Evolutionary conservation across 2,113 vertebrate species (phyloP).

Genomic region (Barnardius zonarius): DNA sequence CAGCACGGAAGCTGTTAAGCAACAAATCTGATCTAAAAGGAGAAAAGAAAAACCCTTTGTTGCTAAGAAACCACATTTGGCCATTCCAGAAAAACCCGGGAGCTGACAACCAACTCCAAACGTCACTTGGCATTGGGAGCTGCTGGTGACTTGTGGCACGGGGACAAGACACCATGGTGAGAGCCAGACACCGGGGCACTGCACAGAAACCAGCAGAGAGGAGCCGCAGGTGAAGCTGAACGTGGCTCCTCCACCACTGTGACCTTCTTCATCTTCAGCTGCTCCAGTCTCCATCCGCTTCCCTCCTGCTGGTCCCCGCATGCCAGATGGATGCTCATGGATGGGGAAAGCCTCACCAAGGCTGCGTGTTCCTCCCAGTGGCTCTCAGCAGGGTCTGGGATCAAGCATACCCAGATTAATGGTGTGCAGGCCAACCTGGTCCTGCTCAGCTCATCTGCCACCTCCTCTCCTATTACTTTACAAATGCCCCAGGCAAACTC

Average conservation of each 20-base stretch:
- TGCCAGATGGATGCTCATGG: fast-evolving
- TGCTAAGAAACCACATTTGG: conserved; percentile 58
- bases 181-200: not conserved
- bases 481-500: fast-evolving
- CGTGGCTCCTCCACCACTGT: fast-evolving
- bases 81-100: conserved; percentile 16
- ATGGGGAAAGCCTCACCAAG: fast-evolving
- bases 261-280: not conserved
- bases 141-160: fast-evolving
- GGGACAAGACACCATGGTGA: not conserved
- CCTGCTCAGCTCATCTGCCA: not conserved
- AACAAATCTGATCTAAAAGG: not conserved
- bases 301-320: fast-evolving
- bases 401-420: not conserved
- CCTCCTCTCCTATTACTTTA: fast-evolving
- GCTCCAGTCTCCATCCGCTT: not conserved
- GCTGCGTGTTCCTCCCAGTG: not conserved
- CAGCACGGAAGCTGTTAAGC: not conserved
- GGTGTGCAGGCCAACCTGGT: fast-evolving
- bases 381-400: not conserved
- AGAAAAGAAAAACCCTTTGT: conserved; percentile 41
- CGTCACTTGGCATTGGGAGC: not conserved
- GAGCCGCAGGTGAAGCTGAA: not conserved
- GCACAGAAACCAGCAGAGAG: fast-evolving
- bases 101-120: not conserved